A percentile compares a stretch with the other conserved stretches of the same genome.
phyloP scores from a whole-genome alignment of 2,888 invertebrate genomes.

The Sphaerophoria rueppellii region DNA sequence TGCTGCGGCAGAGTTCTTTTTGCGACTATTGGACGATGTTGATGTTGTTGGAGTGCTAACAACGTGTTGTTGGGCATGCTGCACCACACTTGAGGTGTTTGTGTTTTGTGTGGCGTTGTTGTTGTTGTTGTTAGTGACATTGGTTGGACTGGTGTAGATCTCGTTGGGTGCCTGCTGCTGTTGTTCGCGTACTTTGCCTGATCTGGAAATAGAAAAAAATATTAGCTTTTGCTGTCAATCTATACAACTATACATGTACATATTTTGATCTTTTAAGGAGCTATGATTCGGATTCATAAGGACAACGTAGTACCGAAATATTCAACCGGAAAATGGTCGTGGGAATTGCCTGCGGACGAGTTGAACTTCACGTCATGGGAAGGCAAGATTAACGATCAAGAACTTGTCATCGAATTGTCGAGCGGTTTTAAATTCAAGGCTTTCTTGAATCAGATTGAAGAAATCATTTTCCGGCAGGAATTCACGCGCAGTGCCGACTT shows the following conservation, averaged over 20 bases:
- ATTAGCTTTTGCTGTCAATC: no score
- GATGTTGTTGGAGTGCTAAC: slow-evolving; percentile 51
- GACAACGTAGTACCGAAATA: slow-evolving; percentile 77
- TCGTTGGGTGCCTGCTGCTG: slow-evolving; percentile 77
- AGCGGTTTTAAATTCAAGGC: slow-evolving; percentile 77
- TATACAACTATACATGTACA: no score
- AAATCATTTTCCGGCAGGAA: slow-evolving; percentile 78
- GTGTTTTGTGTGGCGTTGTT: slow-evolving; percentile 74
- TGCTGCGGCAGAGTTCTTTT: slow-evolving; percentile 60
- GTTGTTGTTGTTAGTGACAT: slow-evolving; percentile 73
- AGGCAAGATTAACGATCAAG: slow-evolving; percentile 57
- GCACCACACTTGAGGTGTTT: slow-evolving; percentile 58
- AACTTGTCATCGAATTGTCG: slow-evolving; percentile 74
- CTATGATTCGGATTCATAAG: slow-evolving; percentile 77
- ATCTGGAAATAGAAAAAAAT: slow-evolving; percentile 73
- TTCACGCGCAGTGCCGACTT: slow-evolving; percentile 74
- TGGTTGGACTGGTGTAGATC: slow-evolving; percentile 79
- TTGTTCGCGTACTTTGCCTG: slow-evolving; percentile 79
- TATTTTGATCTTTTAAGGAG: no score
- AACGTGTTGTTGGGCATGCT: slow-evolving; percentile 59
- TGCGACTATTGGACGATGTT: slow-evolving; percentile 53
- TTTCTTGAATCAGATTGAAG: slow-evolving; percentile 78
- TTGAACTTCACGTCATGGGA: slow-evolving; percentile 76
- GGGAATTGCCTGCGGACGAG: slow-evolving; percentile 76
- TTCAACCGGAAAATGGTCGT: slow-evolving; percentile 78